Evolutionary conservation across 2,113 vertebrate species (phyloP).

Genomic region (Danionella cerebrum): DNA sequence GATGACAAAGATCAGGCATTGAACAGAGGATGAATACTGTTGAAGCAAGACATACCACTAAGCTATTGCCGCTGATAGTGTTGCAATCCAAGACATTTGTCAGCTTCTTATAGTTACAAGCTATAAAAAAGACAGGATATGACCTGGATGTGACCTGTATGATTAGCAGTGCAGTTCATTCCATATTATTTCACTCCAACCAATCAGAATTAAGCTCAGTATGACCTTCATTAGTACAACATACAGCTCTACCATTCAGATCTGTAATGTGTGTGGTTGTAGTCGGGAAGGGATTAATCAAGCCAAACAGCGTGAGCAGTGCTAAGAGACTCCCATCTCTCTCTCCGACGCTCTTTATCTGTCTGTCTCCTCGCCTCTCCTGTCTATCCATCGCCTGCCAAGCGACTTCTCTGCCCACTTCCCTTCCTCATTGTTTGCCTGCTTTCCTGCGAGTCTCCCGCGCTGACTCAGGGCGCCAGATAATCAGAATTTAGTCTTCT

Average conservation of each 20-base stretch:
- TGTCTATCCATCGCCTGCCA: constrained; percentile 24
- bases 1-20: too few species aligned
- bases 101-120: too few species aligned
- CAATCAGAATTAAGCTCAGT: too few species aligned
- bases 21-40: too few species aligned
- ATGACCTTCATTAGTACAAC: too few species aligned
- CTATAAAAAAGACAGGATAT: too few species aligned
- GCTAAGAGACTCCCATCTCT: constrained; percentile 23
- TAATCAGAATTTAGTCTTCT: constrained; percentile 58
- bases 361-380: constrained; percentile 17
- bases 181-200: too few species aligned
- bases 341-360: constrained; percentile 23
- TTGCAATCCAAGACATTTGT: too few species aligned
- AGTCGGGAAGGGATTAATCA: constrained; percentile 32
- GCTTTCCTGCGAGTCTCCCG: constrained; percentile 39
- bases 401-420: not conserved
- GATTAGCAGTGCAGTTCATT: too few species aligned
- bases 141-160: too few species aligned
- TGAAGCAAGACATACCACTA: too few species aligned
- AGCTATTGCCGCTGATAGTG: too few species aligned
- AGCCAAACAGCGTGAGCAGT: constrained; percentile 24
- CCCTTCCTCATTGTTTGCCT: constrained; percentile 24
- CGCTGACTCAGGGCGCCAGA: constrained; percentile 45
- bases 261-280: constrained; percentile 18
- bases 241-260: not conserved